Percentiles rank a stretch among this genome's conserved stretches.
These are phyloP conservation scores for Gonatopus flavifemur DNA, from an alignment of 1,140 invertebrate genomes.

Conservation along the genomic window DNA sequence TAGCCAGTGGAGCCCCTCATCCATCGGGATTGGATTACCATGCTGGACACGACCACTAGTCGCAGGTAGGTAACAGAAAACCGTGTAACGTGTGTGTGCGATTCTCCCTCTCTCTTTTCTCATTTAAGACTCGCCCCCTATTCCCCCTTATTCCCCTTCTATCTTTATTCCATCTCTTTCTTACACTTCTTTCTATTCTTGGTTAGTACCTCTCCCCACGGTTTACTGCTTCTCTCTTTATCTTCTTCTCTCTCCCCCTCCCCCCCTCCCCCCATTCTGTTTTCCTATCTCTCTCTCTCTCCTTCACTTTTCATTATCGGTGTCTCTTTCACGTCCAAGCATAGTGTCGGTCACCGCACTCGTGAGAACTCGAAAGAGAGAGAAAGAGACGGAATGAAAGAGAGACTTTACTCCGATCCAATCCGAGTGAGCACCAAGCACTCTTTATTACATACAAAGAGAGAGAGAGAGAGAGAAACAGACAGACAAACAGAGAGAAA, in stretches of 20 bases:
- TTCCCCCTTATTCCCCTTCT: background rate
- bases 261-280: background rate
- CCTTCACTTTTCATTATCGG: background rate
- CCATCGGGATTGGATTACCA: constrained; percentile 43
- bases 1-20: background rate
- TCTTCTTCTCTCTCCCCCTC: constrained; percentile 1
- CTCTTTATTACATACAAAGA: no score
- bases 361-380: background rate
- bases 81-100: background rate
- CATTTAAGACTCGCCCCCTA: background rate
- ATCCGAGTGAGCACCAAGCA: no score
- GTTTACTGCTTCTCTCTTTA: no score
- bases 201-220: no score
- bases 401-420: background rate
- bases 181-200: background rate
- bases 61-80: constrained; percentile 38
- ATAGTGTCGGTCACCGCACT: background rate
- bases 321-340: background rate
- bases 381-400: background rate
- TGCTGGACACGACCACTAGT: constrained; percentile 46
- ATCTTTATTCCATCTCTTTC: background rate
- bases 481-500: background rate
- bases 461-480: background rate
- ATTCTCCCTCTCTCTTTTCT: background rate
- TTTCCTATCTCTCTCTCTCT: constrained; percentile 2